phyloP scores from a whole-genome alignment of 2,113 vertebrate genomes.

The Chloropsis hardwickii region DNA sequence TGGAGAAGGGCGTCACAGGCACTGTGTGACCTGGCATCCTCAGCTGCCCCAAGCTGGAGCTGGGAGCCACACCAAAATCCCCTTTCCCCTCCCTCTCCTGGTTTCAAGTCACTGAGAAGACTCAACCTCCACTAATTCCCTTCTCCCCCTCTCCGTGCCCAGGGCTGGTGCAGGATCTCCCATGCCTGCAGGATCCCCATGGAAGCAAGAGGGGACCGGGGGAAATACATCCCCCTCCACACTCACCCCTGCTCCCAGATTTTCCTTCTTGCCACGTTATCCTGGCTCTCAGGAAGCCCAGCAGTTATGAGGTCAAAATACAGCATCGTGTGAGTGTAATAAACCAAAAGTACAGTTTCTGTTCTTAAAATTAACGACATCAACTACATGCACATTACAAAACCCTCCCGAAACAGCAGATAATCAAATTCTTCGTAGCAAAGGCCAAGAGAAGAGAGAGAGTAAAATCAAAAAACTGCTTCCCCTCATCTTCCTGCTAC shows the following conservation, averaged over 20 bases:
- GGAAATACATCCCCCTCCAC: neutral
- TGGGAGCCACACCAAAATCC: neutral
- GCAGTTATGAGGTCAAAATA: neutral
- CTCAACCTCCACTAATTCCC: neutral
- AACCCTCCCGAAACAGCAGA: neutral
- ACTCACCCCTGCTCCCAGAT: neutral
- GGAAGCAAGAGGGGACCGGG: fast-evolving
- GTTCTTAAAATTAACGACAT: neutral
- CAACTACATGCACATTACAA: neutral
- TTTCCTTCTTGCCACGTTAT: fast-evolving
- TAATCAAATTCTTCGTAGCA: neutral
- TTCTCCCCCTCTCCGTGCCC: fast-evolving
- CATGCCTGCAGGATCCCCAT: fast-evolving
- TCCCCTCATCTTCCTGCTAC: neutral
- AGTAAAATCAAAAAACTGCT: neutral
- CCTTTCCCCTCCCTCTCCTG: neutral
- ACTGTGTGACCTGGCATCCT: neutral
- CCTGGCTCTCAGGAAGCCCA: neutral
- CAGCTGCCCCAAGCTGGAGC: neutral
- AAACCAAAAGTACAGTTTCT: neutral
- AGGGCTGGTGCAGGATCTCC: too few species aligned
- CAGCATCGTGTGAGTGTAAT: neutral
- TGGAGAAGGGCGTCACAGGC: neutral
- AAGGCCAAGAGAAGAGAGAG: neutral
- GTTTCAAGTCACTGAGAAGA: neutral